These are phyloP conservation scores for Apamea monoglypha DNA, from an alignment of 2,888 invertebrate genomes.

Conservation along the genomic window DNA sequence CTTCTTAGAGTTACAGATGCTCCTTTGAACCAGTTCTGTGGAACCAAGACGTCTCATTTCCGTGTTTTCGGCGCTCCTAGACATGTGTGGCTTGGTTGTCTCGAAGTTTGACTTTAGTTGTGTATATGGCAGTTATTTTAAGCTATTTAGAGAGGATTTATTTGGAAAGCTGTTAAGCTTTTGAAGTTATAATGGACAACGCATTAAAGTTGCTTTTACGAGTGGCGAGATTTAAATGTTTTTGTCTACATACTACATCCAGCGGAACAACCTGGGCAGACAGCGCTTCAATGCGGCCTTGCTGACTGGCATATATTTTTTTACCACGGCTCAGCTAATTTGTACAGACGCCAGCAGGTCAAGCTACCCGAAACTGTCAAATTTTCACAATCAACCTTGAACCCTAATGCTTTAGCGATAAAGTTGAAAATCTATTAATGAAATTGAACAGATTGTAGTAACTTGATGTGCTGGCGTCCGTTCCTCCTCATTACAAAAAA, in stretches of 20 bases:
- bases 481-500: not conserved
- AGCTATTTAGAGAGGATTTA: not conserved
- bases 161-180: not conserved
- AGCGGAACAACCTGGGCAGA: not conserved
- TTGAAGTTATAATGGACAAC: slow-evolving; percentile 2
- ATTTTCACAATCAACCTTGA: too few relatives aligned
- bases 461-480: too few relatives aligned
- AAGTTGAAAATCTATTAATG: too few relatives aligned
- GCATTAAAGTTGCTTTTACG: not conserved
- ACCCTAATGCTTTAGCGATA: too few relatives aligned
- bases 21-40: slow-evolving; percentile 6
- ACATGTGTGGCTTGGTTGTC: not conserved
- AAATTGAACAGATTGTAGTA: too few relatives aligned
- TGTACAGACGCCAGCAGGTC: too few relatives aligned
- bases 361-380: too few relatives aligned
- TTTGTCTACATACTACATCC: not conserved
- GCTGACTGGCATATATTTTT: not conserved
- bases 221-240: not conserved
- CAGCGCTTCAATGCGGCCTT: too few relatives aligned
- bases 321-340: not conserved
- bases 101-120: slow-evolving; percentile 1
- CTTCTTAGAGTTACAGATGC: not conserved
- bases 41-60: slow-evolving; percentile 50
- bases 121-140: not conserved
- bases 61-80: slow-evolving; percentile 31